phyloP scores from a whole-genome alignment of 2,113 vertebrate species.

The Malurus alboscapulatus region DNA sequence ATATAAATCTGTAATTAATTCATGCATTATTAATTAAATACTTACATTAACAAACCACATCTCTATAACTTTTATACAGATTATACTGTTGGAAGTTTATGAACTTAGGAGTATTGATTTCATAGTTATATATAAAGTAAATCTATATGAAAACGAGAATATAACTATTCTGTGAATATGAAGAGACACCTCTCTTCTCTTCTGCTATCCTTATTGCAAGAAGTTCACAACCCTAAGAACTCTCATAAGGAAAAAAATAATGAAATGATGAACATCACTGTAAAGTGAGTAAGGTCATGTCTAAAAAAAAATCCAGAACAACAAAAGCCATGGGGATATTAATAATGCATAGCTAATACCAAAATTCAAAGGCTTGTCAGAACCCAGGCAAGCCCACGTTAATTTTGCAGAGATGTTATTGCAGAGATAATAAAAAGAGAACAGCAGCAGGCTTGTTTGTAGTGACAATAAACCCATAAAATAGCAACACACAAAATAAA shows the following conservation, averaged over 20 bases:
- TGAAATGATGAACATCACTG: neutral
- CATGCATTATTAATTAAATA: rapidly evolving
- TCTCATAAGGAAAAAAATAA: neutral
- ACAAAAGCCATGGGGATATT: neutral
- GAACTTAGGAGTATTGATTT: rapidly evolving
- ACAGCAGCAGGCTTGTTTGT: neutral
- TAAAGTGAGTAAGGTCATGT: neutral
- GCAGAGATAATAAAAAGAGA: neutral
- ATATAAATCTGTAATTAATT: neutral
- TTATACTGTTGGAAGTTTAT: neutral
- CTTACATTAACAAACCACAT: neutral
- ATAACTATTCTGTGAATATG: neutral
- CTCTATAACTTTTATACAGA: too few species aligned
- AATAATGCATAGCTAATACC: neutral
- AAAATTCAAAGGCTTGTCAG: constrained; percentile 13
- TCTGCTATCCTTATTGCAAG: neutral
- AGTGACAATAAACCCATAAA: neutral
- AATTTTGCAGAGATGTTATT: neutral
- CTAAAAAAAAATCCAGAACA: neutral
- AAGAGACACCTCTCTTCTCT: neutral
- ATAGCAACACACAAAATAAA: neutral
- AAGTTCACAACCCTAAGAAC: neutral
- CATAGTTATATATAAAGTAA: neutral
- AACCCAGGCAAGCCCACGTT: neutral
- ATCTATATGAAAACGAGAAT: neutral